Conservation (phyloP, 1,140 invertebrate genomes). For the Gryllus bimaculatus region DNA sequence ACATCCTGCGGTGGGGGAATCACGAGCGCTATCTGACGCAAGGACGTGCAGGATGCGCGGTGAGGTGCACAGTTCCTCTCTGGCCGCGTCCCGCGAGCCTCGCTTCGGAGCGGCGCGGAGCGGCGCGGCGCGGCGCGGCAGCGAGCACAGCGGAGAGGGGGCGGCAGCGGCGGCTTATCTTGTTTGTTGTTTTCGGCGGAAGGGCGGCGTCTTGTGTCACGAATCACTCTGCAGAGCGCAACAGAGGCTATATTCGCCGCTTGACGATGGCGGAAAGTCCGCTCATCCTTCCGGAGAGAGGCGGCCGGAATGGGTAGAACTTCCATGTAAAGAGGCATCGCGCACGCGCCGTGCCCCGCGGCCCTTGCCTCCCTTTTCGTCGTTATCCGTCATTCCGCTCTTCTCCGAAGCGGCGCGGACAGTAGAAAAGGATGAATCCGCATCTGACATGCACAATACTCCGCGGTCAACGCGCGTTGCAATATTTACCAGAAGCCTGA, state of each 20-base stretch:
- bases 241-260: neutral
- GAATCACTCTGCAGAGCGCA: neutral
- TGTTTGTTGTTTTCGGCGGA: constrained; percentile 1
- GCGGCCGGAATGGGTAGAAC: neutral
- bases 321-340: too few relatives aligned
- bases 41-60: neutral
- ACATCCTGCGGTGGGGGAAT: neutral
- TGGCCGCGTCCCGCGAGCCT: neutral
- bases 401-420: too few relatives aligned
- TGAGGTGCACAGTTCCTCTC: neutral
- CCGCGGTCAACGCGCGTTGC: too few relatives aligned
- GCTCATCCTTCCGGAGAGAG: neutral
- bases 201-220: neutral
- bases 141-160: neutral
- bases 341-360: too few relatives aligned
- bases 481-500: too few relatives aligned
- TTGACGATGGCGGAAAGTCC: neutral
- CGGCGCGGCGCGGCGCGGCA: too few relatives aligned
- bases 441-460: too few relatives aligned
- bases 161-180: neutral
- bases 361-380: too few relatives aligned
- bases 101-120: neutral
- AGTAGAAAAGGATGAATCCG: too few relatives aligned
- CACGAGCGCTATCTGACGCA: neutral
- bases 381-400: too few relatives aligned